Base-by-base conservation (phyloP, 2,113 vertebrate species). In the Sus scrofa region DNA sequence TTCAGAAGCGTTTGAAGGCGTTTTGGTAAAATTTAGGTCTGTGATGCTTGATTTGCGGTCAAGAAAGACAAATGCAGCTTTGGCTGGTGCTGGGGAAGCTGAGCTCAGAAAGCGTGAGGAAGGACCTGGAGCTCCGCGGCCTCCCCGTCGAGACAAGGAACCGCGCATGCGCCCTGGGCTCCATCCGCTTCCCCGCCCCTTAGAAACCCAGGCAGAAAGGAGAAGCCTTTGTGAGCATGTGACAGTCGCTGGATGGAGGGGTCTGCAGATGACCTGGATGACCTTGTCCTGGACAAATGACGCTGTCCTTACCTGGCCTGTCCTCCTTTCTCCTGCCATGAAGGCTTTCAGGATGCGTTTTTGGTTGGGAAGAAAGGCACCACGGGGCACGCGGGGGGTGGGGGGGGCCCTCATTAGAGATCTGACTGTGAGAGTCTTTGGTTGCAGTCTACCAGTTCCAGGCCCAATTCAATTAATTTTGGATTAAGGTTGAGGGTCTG, bases 11-110 rank as follows among this genome's bases (percentile, higher is more conserved):
- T 26, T 83, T 89, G 50, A 83, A 92, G 50, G n/a, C 86, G 52
- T 85, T 83, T 68, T 60, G 39, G 65, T 50, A 78, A 81, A 75
- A 91, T 75, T 87, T 56, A 34, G 30, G 27, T 94, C 82, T 37
- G 34, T 24, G 4, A 44, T 34, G 32, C 22, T 71, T 68, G 24
- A 20, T 93, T 89, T 84, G 86, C 12, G 3, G 73, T 94, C n/a
- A 71, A 81, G 85, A 92, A 97, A 65, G 88, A 84, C 52, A 70
- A 86, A 88, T 62, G 37, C 78, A 86, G 63, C 30, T 50, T 65
- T 77, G 39, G 34, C 56, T 71, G 65, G 32, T 62, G 77, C 34
- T 32, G 65, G 67, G 44, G 56, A 70, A 8, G 50, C 26, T 60
- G 86, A 62, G 52, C 60, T 82, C 22, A 27, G 44, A 83, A 19